Base-by-base conservation (phyloP, 1,140 invertebrate species). In the Nebria ingens region DNA sequence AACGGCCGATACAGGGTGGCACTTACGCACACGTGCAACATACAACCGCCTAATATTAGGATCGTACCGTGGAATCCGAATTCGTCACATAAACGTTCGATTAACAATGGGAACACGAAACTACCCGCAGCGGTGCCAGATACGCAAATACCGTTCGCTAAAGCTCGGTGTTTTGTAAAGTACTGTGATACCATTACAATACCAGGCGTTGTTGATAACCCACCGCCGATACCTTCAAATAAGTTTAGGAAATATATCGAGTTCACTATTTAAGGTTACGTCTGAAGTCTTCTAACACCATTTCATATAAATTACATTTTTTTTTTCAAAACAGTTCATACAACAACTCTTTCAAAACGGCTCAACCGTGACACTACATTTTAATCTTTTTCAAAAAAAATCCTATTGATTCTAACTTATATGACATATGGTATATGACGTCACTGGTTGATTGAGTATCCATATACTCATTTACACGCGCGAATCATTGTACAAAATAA, bases 111-210 rank as follows among this genome's bases (percentile, higher is more conserved):
- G 53, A 89, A 79, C 1, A 88, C 77, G 60, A 89, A 87, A 63
- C 84, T 85, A 1, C 87, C 87, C 1, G 84, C 82, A 1, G 86
- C 85, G 11, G 86, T 89, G 11, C 87, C 86, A 15, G 86, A 87
- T 23, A 88, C 83, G 62, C 85, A 87, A 60, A 89, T 83, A 0
- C 86, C 86, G 59, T 88, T 89, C 0, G 86, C 86, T 56, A 88
- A 59, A 0, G 86, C 85, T 17, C 86, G 81, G 65, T 86, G 84
- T 61, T 85, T 86, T 58, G 87, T 82, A 58, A 89, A 89, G 61
- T 89, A 89, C 51, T 86, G 82, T 0, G 85, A 87, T 0, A 87
- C 85, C 40, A 89, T 83, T 1, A 88, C 82, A 23, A 89, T 85
- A 0, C 86, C 86, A 0, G 86, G 85, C 1, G 85, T 88, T 9